Evolutionary conservation across 2,797 vertebrate genomes (phyloP), one percentile per base, ranked within the genome.

Genomic region (Pelochelys cantorii): DNA sequence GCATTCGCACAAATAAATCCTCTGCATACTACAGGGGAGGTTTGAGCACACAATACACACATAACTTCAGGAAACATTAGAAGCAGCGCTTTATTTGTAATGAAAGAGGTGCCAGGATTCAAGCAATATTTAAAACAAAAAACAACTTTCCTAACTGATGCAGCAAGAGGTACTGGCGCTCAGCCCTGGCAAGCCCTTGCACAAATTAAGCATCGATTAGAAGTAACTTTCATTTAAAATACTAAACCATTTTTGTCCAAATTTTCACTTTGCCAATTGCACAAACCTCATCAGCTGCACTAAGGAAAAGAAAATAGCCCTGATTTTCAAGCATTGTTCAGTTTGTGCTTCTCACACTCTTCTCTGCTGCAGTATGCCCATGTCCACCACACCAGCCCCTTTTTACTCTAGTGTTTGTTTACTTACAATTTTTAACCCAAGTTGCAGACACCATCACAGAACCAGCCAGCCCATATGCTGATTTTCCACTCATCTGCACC

Each of bases 401-500:
- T 65, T 83, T 55, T n/a, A 68, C 71, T 65, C 29, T 37, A 15
- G 2, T 18, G 12, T 74, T 92, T 53, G 31, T 55, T 83, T 79
- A 83, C 42, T 4, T 55, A 77, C 5, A n/a, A 29, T 83, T 90
- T 81, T 87, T 22, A 93, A 11, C 29, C 77, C 62, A 86, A 71
- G 17, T 14, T 68, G 82, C 37, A 85, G 88, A 93, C 9, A 57
- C 10, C 48, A 68, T 75, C 9, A 90, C 54, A 95, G 75, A 80
- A 93, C 12, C 9, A 92, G 31, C 22, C 88, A 89, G 62, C 52
- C 27, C 79, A 82, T 82, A 75, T 23, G 1, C 86, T 60, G 82
- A 78, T 90, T 86, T 93, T 92, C 52, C 83, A 90, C 20, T 88
- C 86, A 93, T 57, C 55, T 81, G 78, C 57, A 90, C 56, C 77